Evolutionary conservation across 1,140 invertebrate genomes (phyloP).

Genomic region (Stegodyphus dumicola): DNA sequence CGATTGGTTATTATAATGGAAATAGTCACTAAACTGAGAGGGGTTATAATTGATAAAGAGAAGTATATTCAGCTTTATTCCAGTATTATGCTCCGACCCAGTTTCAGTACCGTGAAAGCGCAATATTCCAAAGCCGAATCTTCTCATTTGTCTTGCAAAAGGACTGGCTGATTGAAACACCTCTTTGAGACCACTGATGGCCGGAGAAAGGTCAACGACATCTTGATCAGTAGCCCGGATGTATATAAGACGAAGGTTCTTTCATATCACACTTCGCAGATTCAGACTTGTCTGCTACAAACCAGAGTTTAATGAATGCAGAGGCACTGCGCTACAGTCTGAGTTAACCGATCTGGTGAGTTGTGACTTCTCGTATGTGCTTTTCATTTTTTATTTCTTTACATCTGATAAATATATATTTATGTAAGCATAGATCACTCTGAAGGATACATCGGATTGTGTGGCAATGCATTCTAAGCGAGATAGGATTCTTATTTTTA

Average conservation of each 20-base stretch:
- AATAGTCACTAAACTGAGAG: too few species aligned
- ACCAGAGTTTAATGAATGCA: slow-evolving; percentile 1
- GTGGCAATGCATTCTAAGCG: too few species aligned
- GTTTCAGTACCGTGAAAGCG: too few species aligned
- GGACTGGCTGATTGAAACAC: background rate
- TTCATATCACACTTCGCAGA: background rate
- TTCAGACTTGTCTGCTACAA: slow-evolving; percentile 2
- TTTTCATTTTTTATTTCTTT: background rate
- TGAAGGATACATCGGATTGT: background rate
- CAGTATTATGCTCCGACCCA: too few species aligned
- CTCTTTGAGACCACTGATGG: background rate
- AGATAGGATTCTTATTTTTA: too few species aligned
- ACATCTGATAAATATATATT: background rate
- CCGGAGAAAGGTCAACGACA: slow-evolving; percentile 1
- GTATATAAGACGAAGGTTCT: slow-evolving; percentile 12
- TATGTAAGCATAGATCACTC: background rate
- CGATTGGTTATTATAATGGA: too few species aligned
- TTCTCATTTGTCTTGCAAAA: background rate
- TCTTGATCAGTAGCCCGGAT: slow-evolving; percentile 6
- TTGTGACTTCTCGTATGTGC: background rate
- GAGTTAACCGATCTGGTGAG: background rate
- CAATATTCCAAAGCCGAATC: too few species aligned
- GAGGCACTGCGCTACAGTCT: background rate
- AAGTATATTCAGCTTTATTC: too few species aligned
- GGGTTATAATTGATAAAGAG: too few species aligned